Evolutionary conservation across 2,888 invertebrate genomes (phyloP).

Genomic region (Acrocyrtus sp.): DNA sequence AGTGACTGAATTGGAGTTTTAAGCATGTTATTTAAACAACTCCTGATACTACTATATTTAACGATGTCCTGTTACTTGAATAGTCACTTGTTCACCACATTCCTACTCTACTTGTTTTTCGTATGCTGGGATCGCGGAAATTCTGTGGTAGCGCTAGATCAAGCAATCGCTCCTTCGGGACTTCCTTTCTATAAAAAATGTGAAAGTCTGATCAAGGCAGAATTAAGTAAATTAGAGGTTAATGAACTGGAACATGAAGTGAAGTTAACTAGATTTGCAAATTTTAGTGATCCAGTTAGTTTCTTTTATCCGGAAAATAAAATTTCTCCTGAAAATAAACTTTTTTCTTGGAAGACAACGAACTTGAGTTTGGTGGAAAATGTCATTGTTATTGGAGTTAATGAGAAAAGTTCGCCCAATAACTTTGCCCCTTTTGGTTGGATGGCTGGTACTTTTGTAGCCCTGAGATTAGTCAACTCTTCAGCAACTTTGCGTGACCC

Average conservation of each 20-base stretch:
- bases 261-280: not conserved
- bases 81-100: not conserved
- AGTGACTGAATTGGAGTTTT: too few relatives aligned
- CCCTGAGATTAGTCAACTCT: not conserved
- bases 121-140: not conserved
- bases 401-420: not conserved
- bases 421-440: not conserved
- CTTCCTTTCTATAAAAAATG: too few relatives aligned
- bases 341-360: conserved; percentile 12
- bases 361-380: not conserved
- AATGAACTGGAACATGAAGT: not conserved
- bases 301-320: not conserved
- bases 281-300: not conserved
- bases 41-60: not conserved
- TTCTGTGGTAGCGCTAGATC: not conserved
- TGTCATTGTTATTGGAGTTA: not conserved
- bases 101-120: not conserved
- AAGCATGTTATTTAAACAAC: not conserved
- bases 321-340: not conserved
- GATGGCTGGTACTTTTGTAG: conserved; percentile 17
- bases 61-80: not conserved
- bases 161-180: not conserved
- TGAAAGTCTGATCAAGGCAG: not conserved
- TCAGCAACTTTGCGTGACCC: not conserved
- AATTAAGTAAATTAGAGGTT: not conserved